Percentiles rank a stretch among this genome's conserved stretches.
Evolutionary conservation across 2,797 vertebrate species (phyloP).

Genomic region (Ctenochaetus hawaiiensis): DNA sequence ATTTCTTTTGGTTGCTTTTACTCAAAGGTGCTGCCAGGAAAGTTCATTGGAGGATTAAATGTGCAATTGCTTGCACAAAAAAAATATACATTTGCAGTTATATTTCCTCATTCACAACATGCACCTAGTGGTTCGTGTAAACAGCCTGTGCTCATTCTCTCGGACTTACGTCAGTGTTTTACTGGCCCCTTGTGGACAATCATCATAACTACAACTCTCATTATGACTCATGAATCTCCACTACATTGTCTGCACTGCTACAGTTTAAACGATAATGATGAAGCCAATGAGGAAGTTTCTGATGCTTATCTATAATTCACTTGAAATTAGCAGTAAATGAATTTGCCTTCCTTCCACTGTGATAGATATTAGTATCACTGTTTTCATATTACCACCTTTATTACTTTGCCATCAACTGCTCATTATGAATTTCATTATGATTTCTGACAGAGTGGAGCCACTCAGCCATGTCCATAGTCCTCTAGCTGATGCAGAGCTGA

Average conservation of each 20-base stretch:
- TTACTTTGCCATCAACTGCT: constrained; percentile 40
- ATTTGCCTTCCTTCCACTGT: background rate
- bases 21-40: background rate
- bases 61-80: background rate
- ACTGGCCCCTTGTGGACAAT: constrained; percentile 60
- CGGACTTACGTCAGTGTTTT: constrained; percentile 14
- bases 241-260: background rate
- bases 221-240: background rate
- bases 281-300: background rate
- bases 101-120: background rate
- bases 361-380: constrained; percentile 19
- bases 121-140: background rate
- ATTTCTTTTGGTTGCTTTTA: background rate
- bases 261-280: constrained; percentile 5
- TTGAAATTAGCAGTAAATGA: constrained; percentile 35
- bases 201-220: background rate
- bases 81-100: too few relatives aligned
- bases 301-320: constrained; percentile 18
- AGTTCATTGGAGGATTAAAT: too few relatives aligned
- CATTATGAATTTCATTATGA: constrained; percentile 33
- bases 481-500: constrained; percentile 13
- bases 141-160: background rate
- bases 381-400: constrained; percentile 38
- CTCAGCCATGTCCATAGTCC: constrained; percentile 25
- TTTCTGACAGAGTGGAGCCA: constrained; percentile 31